Base-by-base conservation (phyloP, 92 coral and sea anemone species). In the Nematostella vectensis region DNA sequence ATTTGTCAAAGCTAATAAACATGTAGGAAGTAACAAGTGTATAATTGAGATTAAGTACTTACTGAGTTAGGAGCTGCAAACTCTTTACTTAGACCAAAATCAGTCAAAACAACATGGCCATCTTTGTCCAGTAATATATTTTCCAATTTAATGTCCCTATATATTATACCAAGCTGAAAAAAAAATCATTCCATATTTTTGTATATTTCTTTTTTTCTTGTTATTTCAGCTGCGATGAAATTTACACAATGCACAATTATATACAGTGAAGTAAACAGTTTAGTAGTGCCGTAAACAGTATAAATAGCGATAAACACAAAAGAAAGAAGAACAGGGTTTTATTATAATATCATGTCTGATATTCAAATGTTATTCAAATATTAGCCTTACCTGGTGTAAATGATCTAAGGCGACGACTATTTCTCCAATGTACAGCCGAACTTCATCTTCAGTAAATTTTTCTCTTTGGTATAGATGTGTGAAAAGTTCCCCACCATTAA, bases 11-110 rank as follows among this genome's bases (percentile, higher is more conserved):
- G n/a, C n/a, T n/a, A n/a, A n/a, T n/a, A n/a, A n/a, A n/a, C n/a
- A n/a, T n/a, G n/a, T n/a, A n/a, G n/a, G n/a, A n/a, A n/a, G n/a
- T n/a, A n/a, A n/a, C n/a, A n/a, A n/a, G n/a, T n/a, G n/a, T n/a
- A n/a, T n/a, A n/a, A n/a, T n/a, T n/a, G n/a, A n/a, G n/a, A n/a
- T n/a, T n/a, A n/a, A 6, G 18, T 17, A 47, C 96, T 76, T 65
- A 93, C 99, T 67, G 89, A 83, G 49, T 87, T 88, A 0, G 93
- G 83, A 16, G 87, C 65, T 21, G 85, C 70, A 57, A 93, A 93
- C 37, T 93, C 99, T 59, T 93, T 93, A 49, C 99, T 93, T 60
- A 93, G 63, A 4, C 99, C 99, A 75, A 93, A 93, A 65, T 93
- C 99, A 12, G 99, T 93, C 47, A 93, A 61, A 17, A 93, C 99